These are phyloP conservation scores for Ennomos quercinarius DNA, from an alignment of 2,888 invertebrate genomes.

Conservation along the genomic window DNA sequence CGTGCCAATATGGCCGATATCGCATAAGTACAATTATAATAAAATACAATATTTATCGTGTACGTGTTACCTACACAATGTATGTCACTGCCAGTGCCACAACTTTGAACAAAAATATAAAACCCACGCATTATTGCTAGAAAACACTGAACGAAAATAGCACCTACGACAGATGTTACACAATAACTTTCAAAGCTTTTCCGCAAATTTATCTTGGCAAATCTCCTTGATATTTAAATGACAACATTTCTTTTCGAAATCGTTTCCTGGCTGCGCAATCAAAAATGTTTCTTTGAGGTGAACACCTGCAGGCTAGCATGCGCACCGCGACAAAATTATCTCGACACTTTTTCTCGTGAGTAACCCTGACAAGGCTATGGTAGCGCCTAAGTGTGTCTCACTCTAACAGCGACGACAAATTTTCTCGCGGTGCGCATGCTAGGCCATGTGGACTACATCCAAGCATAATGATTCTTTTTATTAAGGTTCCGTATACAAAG, in stretches of 20 bases:
- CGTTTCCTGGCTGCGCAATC: slow-evolving; percentile 10
- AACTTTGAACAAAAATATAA: slow-evolving; percentile 9
- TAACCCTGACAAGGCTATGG: no score
- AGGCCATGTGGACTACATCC: no score
- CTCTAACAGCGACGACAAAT: no score
- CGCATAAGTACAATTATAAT: no score
- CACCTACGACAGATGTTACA: slow-evolving; percentile 4
- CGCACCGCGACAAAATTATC: no score
- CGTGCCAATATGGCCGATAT: no score
- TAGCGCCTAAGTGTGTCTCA: no score
- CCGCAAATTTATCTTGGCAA: slow-evolving; percentile 20
- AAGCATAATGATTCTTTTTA: no score
- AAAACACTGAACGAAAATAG: slow-evolving; percentile 16
- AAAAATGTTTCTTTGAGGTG: slow-evolving; percentile 1
- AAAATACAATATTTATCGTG: background rate
- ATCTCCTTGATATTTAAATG: slow-evolving; percentile 14
- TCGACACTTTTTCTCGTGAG: no score
- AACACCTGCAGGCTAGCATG: no score
- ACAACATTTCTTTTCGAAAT: slow-evolving; percentile 16
- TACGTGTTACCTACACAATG: slow-evolving; percentile 3
- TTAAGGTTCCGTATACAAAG: no score
- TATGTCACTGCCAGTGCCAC: slow-evolving; percentile 29
- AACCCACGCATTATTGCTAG: slow-evolving; percentile 16
- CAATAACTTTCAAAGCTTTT: slow-evolving; percentile 19
- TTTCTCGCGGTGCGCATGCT: no score